Evolutionary conservation across 1,140 invertebrate genomes (phyloP), one percentile per base, ranked within the genome.

Genomic region (Caenorhabditis brenneri): DNA sequence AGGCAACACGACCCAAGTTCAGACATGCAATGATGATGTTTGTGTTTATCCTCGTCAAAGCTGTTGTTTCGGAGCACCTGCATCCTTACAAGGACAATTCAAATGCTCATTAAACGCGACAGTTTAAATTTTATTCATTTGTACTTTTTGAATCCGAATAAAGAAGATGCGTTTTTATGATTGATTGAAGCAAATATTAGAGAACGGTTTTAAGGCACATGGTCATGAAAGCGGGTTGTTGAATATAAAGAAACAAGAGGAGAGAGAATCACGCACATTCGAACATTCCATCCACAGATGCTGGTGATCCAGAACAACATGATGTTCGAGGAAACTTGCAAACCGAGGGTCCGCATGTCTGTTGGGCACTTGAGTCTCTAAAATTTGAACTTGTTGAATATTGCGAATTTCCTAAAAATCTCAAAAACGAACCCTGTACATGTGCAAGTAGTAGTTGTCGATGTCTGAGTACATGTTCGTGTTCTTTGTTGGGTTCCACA

Each of bases 401-500:
- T 33, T 6, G 15, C 19, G n/a, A 16, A 33, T 1, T n/a, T n/a
- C n/a, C n/a, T n/a, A n/a, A n/a, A n/a, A 36, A 65, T 24, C 10
- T 9, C 22, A 19, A 27, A 9, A 7, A 27, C 65, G 42, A 1
- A 74, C 65, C 65, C 65, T 42, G 65, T 19, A 46, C 65, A 74
- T 22, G 65, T 74, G 22, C 65, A 74, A 22, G 65, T 74, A 6
- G 65, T 74, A 22, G 65, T 74, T 10, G 65, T 74, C 4, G 65
- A 74, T 0, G 65, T 12, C 46, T 9, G n/a, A 12, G 65, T n/a
- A n/a, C 65, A 74, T 7, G 65, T 74, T 0, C 65, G 65, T 2
- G 65, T 74, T 46, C 65, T 74, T n/a, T 74, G 65, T 42, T 74
- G 65, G n/a, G 65, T 24, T 42, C 65, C 65, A 46, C 65, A 74